A percentile compares a stretch with the other conserved stretches of the same genome.
Evolutionary conservation across 2,113 vertebrate genomes (phyloP).

Genomic region (Tricholaema leucomelas): DNA sequence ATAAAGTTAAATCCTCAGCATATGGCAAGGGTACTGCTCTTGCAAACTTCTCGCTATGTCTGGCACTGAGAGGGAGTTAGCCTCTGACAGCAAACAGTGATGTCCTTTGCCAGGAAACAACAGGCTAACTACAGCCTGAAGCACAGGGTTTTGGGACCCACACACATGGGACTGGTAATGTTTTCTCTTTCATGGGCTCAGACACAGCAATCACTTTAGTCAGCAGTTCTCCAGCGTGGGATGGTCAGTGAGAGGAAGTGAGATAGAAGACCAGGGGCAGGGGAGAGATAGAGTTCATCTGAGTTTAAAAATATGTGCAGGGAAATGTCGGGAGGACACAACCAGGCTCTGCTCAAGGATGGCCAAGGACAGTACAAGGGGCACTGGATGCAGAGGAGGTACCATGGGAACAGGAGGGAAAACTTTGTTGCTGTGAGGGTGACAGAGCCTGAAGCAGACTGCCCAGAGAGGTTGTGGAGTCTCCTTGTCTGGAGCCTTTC

Average conservation of each 20-base stretch:
- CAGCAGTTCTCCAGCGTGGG: fast-evolving
- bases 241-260: not conserved
- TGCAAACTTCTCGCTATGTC: not conserved
- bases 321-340: no score
- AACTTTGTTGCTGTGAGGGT: no score
- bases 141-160: not conserved
- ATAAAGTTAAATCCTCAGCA: constrained; percentile 54
- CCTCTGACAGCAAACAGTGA: not conserved
- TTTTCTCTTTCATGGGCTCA: not conserved
- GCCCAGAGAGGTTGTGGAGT: no score
- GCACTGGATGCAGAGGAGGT: no score
- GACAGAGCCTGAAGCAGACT: no score
- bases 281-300: no score
- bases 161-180: fast-evolving
- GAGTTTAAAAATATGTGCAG: no score
- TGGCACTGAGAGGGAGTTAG: not conserved
- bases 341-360: no score
- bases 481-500: no score
- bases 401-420: no score
- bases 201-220: fast-evolving
- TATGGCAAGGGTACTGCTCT: constrained; percentile 5
- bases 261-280: not conserved
- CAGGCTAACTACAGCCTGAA: fast-evolving
- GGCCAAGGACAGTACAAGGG: no score
- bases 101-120: not conserved